Evolutionary conservation across 2,797 vertebrate genomes (phyloP), one percentile per base, ranked within the genome.

Genomic region (Bradypus variegatus): DNA sequence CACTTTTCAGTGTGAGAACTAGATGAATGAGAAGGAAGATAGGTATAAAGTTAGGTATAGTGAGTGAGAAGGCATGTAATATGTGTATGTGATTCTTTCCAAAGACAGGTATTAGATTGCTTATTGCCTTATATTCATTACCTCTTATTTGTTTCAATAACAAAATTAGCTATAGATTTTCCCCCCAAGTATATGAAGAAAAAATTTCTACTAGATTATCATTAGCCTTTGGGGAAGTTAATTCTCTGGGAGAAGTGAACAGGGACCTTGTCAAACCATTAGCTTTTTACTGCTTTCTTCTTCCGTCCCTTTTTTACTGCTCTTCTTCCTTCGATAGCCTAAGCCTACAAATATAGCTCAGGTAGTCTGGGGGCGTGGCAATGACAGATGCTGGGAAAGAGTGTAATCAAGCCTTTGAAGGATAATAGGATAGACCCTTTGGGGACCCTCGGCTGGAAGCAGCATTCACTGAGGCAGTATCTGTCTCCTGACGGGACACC

Each of bases 361-460:
- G 62, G n/a, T 41, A 7, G 3, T 5, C 50, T 25, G 21, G 67
- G 12, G 2, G 2, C 27, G 5, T n/a, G 69, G 67, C 45, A 83
- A 78, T 67, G 62, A 41, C 14, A 78, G 79, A 31, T 23, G 0
- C 31, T 45, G 45, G 77, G 13, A 21, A 55, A 60, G 27, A 21
- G 15, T 4, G 1, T 9, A n/a, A 19, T 0, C 23, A 50, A 33
- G 2, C 11, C 23, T 41, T n/a, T 7, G 14, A 41, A 60, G 15
- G 14, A 21, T 33, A 25, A 27, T 41, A 60, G 31, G 29, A n/a
- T 12, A 16, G 45, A 14, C 50, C 25, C 27, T 38, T 38, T 21
- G 29, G 48, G 31, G 33, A 55, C 11, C 11, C 38, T 62, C 36
- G 21, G 19, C n/a, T 45, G 5, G 41, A 73, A 89, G 55, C 27